phyloP scores from a whole-genome alignment of 2,888 invertebrate genomes.

The Drosophila nr. fundita region DNA sequence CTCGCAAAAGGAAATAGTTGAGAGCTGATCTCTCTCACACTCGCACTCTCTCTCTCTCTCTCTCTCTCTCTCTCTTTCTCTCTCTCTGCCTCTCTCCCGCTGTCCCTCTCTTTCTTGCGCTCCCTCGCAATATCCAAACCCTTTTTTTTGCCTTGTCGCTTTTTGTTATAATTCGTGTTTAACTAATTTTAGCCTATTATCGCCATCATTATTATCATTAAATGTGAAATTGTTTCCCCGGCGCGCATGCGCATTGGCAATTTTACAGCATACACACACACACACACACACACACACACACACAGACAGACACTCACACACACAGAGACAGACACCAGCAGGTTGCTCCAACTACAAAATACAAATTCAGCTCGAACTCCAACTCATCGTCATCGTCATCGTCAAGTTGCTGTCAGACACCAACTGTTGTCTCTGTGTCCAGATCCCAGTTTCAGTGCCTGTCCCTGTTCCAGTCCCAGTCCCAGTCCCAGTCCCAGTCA shows the following conservation, averaged over 20 bases:
- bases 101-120: conserved; percentile 26
- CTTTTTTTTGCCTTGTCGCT: conserved; percentile 43
- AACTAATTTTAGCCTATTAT: conserved; percentile 80
- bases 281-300: conserved; percentile 19
- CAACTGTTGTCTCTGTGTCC: conserved; percentile 69
- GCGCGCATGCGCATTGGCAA: conserved; percentile 75
- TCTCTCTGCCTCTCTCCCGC: conserved; percentile 17
- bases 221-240: conserved; percentile 75
- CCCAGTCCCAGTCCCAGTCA: conserved; percentile 14
- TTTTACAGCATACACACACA: conserved; percentile 53
- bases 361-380: conserved; percentile 25
- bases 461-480: not conserved
- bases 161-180: conserved; percentile 77
- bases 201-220: conserved; percentile 81
- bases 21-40: conserved; percentile 51
- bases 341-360: conserved; percentile 48
- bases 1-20: conserved; percentile 54
- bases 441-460: conserved; percentile 17
- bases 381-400: conserved; percentile 49
- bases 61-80: conserved; percentile 18
- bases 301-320: conserved; percentile 15
- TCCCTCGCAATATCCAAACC: conserved; percentile 60
- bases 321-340: conserved; percentile 29
- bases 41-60: conserved; percentile 15
- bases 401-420: conserved; percentile 77